Conservation (phyloP, 2,888 invertebrate genomes). For the Noctuana brunneofusca region DNA sequence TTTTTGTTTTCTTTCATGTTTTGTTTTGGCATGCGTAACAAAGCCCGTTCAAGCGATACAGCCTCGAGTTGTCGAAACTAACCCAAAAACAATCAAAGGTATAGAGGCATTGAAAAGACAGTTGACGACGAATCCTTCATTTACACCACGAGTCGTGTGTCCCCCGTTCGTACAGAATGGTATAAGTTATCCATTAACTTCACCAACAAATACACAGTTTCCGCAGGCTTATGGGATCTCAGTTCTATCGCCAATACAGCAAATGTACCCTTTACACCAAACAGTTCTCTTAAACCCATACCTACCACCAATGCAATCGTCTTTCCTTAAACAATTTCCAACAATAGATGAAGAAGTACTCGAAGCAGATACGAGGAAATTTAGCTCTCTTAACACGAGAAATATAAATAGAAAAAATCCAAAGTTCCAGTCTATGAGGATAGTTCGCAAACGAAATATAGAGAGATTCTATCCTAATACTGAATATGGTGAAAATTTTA, state of each 20-base stretch:
- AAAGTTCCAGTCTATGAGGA: slow-evolving; percentile 77
- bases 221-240: slow-evolving; percentile 61
- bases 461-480: slow-evolving; percentile 79
- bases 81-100: slow-evolving; percentile 62
- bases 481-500: slow-evolving; percentile 74
- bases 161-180: slow-evolving; percentile 74
- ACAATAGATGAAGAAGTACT: slow-evolving; percentile 67
- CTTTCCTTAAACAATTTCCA: slow-evolving; percentile 71
- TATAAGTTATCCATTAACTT: slow-evolving; percentile 55
- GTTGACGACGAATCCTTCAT: slow-evolving; percentile 76
- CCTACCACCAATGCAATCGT: slow-evolving; percentile 69
- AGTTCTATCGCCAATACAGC: slow-evolving; percentile 72
- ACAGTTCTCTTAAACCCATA: slow-evolving; percentile 72
- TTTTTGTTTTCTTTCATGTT: slow-evolving; percentile 72
- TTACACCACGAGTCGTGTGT: slow-evolving; percentile 74
- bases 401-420: slow-evolving; percentile 61
- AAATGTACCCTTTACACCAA: slow-evolving; percentile 74
- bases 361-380: slow-evolving; percentile 65
- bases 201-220: slow-evolving; percentile 55
- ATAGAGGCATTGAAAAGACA: slow-evolving; percentile 74
- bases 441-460: slow-evolving; percentile 72
- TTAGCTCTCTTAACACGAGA: slow-evolving; percentile 73
- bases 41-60: slow-evolving; percentile 83
- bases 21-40: slow-evolving; percentile 64
- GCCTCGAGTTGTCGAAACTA: slow-evolving; percentile 77